Conservation (phyloP, 1,140 invertebrate species). For the Drosophila virilis region DNA sequence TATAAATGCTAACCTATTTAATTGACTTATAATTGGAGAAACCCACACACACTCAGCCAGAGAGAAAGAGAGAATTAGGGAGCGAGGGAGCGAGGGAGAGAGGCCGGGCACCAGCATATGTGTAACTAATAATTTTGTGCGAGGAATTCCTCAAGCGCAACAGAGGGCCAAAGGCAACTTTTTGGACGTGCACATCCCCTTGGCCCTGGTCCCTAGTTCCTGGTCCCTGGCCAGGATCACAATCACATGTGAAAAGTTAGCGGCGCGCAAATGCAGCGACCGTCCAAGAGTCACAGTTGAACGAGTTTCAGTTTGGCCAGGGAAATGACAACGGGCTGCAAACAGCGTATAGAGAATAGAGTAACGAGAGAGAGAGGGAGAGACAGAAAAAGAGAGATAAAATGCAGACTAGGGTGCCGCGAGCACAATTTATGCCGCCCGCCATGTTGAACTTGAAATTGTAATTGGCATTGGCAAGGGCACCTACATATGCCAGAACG, state of each 20-base stretch:
- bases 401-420: slow-evolving; percentile 27
- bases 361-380: neutral
- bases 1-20: slow-evolving; percentile 78
- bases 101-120: slow-evolving; percentile 56
- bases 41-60: slow-evolving; percentile 49
- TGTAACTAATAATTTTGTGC: slow-evolving; percentile 80
- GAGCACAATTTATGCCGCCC: slow-evolving; percentile 73
- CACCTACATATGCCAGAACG: slow-evolving; percentile 69
- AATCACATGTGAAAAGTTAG: slow-evolving; percentile 77
- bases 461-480: slow-evolving; percentile 81
- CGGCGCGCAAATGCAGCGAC: slow-evolving; percentile 48
- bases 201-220: slow-evolving; percentile 1
- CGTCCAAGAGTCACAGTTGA: slow-evolving; percentile 64
- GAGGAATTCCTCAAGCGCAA: slow-evolving; percentile 79
- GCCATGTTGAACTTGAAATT: slow-evolving; percentile 83
- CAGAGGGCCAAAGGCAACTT: slow-evolving; percentile 12
- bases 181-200: slow-evolving; percentile 14
- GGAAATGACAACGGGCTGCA: neutral
- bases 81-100: neutral
- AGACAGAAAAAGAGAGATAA: neutral
- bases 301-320: slow-evolving; percentile 52
- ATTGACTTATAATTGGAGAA: slow-evolving; percentile 84
- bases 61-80: neutral
- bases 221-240: slow-evolving; percentile 47
- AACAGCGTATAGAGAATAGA: too few relatives aligned